phyloP scores from a whole-genome alignment of 2,888 invertebrate species.

The Drymonia ruficornis region DNA sequence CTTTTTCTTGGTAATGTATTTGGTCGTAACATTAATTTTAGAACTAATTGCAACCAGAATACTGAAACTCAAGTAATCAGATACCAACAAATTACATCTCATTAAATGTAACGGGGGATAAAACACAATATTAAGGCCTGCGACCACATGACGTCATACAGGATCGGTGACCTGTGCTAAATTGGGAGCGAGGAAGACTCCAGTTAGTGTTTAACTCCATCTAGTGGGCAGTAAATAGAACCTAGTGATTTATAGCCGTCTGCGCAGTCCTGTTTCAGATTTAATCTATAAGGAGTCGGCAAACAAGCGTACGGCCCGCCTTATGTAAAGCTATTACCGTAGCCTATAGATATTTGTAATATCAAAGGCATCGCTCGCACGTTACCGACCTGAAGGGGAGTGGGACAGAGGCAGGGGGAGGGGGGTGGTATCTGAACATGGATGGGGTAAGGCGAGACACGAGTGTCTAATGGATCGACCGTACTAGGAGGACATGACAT shows the following conservation, averaged over 20 bases:
- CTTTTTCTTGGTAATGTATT: too few relatives aligned
- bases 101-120: neutral
- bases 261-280: constrained; percentile 9
- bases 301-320: too few relatives aligned
- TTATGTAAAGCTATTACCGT: too few relatives aligned
- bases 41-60: neutral
- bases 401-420: too few relatives aligned
- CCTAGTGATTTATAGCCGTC: constrained; percentile 20
- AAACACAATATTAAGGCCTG: constrained; percentile 14
- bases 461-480: too few relatives aligned
- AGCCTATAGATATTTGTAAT: too few relatives aligned
- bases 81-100: neutral
- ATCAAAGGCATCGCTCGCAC: too few relatives aligned
- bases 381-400: too few relatives aligned
- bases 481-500: too few relatives aligned
- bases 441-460: neutral
- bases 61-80: neutral
- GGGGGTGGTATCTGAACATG: neutral
- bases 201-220: constrained; percentile 23
- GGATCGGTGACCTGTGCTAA: constrained; percentile 29
- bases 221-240: constrained; percentile 17
- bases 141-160: constrained; percentile 21
- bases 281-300: neutral
- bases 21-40: too few relatives aligned
- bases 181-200: constrained; percentile 28